phyloP scores from a whole-genome alignment of 2,888 invertebrate genomes.

The Euplagia quadripunctaria region DNA sequence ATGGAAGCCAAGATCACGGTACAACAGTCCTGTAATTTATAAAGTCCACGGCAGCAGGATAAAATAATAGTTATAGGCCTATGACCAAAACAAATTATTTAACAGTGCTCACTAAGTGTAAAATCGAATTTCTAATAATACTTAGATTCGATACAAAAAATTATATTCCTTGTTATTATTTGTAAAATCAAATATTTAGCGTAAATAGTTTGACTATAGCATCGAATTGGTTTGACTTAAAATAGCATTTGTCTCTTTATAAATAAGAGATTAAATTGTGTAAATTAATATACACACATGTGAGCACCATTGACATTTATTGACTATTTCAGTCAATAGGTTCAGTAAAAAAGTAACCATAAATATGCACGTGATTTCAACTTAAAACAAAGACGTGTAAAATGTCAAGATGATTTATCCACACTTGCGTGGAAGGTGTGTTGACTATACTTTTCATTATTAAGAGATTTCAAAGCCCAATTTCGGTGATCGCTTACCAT shows the following conservation, averaged over 20 bases:
- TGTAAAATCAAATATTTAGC: background rate
- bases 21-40: too few species aligned
- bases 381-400: constrained; percentile 55
- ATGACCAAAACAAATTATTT: too few species aligned
- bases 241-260: constrained; percentile 10
- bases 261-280: constrained; percentile 28
- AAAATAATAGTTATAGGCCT: too few species aligned
- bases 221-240: background rate
- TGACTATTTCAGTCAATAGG: constrained; percentile 39
- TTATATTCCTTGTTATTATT: background rate
- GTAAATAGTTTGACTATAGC: background rate
- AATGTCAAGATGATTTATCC: constrained; percentile 66
- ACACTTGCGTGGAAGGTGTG: constrained; percentile 38
- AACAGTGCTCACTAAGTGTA: too few species aligned
- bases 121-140: too few species aligned
- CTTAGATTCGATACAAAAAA: too few species aligned
- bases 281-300: constrained; percentile 39
- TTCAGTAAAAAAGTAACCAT: constrained; percentile 40
- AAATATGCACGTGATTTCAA: constrained; percentile 44
- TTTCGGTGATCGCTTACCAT: background rate
- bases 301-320: constrained; percentile 37
- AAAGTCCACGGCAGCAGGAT: background rate
- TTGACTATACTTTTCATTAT: constrained; percentile 33
- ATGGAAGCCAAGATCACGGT: background rate
- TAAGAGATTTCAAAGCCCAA: background rate